phyloP scores from a whole-genome alignment of 2,888 invertebrate genomes.

The Mesoligia furuncula region DNA sequence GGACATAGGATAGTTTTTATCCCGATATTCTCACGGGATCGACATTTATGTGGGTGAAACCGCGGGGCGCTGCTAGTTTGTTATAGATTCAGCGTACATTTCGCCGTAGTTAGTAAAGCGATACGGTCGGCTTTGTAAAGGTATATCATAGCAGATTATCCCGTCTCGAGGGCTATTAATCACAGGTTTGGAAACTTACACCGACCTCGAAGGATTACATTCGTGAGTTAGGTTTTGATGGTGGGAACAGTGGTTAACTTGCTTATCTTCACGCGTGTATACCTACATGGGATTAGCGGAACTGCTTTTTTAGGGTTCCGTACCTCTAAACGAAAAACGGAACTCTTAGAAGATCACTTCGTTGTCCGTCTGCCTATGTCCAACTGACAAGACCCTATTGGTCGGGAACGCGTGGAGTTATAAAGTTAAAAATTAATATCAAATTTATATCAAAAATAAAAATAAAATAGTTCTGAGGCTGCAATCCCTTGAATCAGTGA shows the following conservation, averaged over 20 bases:
- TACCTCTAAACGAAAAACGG: too few species aligned
- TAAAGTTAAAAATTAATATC: too few species aligned
- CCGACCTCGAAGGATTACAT: constrained; percentile 65
- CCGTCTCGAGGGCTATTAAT: constrained; percentile 78
- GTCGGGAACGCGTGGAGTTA: too few species aligned
- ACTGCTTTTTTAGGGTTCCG: constrained; percentile 5
- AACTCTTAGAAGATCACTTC: too few species aligned
- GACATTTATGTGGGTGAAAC: too few species aligned
- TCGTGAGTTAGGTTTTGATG: constrained; percentile 33
- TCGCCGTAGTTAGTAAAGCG: constrained; percentile 61
- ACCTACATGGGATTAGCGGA: not conserved
- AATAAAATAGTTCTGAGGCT: too few species aligned
- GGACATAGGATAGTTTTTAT: too few species aligned
- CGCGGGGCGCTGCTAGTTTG: not conserved
- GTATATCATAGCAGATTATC: constrained; percentile 68
- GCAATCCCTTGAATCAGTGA: too few species aligned
- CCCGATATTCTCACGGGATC: too few species aligned
- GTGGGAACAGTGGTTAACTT: constrained; percentile 21
- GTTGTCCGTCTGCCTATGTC: too few species aligned
- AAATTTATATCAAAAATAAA: too few species aligned
- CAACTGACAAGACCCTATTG: too few species aligned
- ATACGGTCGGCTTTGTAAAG: constrained; percentile 52
- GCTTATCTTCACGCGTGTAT: constrained; percentile 33
- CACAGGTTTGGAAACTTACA: constrained; percentile 76
- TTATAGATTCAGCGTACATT: constrained; percentile 41